A percentile compares a stretch with the other conserved stretches of the same genome.
phyloP scores from a whole-genome alignment of 2,888 invertebrate species.

The Limnephilus auricula region DNA sequence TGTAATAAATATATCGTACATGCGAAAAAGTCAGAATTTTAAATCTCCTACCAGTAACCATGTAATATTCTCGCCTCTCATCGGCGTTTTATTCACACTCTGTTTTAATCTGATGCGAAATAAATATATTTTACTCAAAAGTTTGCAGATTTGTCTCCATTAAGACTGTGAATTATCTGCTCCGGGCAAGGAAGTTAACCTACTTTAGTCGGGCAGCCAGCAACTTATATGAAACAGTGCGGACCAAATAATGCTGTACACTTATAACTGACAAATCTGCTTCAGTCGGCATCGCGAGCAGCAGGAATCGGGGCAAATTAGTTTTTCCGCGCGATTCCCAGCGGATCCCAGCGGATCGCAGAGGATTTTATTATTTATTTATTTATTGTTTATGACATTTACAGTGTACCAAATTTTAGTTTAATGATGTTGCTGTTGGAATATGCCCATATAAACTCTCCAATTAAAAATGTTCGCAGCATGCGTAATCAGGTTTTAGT shows the following conservation, averaged over 20 bases:
- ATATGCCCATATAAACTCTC: no score
- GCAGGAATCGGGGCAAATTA: background rate
- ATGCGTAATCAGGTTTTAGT: no score
- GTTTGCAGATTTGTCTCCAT: conserved; percentile 28
- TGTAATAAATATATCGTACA: background rate
- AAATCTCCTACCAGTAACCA: background rate
- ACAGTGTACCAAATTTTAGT: no score
- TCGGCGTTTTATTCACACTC: background rate
- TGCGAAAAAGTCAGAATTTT: background rate
- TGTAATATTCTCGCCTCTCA: background rate
- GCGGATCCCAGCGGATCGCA: no score
- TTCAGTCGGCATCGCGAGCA: background rate
- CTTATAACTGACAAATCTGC: conserved; percentile 2
- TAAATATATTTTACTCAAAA: background rate
- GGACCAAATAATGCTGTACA: conserved; percentile 6
- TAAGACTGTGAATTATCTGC: background rate
- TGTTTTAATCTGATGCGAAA: background rate
- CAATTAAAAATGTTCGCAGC: no score
- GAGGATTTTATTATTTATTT: no score
- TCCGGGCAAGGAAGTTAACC: background rate
- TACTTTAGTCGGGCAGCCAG: background rate
- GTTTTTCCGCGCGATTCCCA: background rate
- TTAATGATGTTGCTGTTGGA: no score
- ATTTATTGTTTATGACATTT: no score
- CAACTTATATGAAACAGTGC: background rate